Base-by-base conservation (phyloP, 2,113 vertebrate genomes). In the Machaerirhynchus nigripectus region DNA sequence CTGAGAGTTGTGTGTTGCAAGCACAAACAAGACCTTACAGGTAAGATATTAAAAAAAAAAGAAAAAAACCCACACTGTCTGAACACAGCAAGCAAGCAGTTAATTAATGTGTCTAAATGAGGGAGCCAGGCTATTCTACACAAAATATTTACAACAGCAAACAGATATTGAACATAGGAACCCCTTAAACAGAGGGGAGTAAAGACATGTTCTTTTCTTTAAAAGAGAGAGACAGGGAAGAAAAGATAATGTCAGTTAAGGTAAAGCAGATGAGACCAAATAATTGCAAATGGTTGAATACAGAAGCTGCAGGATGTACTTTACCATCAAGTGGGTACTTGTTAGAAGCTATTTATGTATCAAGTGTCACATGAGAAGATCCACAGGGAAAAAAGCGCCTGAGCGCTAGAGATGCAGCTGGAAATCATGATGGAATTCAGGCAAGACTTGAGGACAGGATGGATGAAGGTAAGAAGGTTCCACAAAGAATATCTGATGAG, bases 281-380 rank as follows among this genome's bases (percentile, higher is more conserved):
- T 87, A 92, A 95, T 95, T 93, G 84, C 89, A 84, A 90, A 84
- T 87, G 73, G 87, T 74, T 95, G 90, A 92, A 93, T 84, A 80
- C 42, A 87, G 76, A 92, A 90, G 93, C 90, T 93, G 83, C 86
- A 95, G 96, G 96, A 97, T 96, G 96, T 89, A 96, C 89, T 97
- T 89, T 26, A 84, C 35, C 81, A 71, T 95, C 86, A 95, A 97
- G 95, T 81, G 69, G 85, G 68, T 92, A 89, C 96, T 97, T 89
- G 84, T 93, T 78, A 89, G 80, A 59, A 95, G 93, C 96, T 95
- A 97, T 97, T 96, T 97, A 84, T 84, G 60, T 50, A 63, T 93
- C 86, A 95, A 97, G 86, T 84, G 86, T 44, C 28, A 11, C 91
- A 71, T 91, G 86, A 92, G 89, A 92, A 64, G 85, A 84, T 30